Evolutionary conservation across 2,797 vertebrate species (phyloP), one percentile per base, ranked within the genome.

Genomic region (Rhynchotus rufescens): DNA sequence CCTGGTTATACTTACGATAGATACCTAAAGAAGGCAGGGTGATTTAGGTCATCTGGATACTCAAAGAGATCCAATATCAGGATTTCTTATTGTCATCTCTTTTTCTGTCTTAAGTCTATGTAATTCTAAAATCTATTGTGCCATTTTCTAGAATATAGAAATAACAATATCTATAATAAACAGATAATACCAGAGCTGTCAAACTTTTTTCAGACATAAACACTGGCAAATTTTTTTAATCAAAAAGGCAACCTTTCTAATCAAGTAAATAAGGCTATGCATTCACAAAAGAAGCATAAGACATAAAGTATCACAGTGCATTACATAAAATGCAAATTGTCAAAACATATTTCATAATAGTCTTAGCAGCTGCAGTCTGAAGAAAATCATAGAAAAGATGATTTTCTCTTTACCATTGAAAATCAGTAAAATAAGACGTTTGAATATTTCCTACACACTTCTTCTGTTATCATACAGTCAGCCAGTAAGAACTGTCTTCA

Each of bases 371-470:
- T 38, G 30, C 32, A 79, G 42, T 80, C n/a, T 40, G 40, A 40
- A 40, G 40, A 40, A 40, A 14, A 40, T 40, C 40, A 73, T 17
- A 86, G 52, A 71, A 95, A 82, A 51, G 4, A 74, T 44, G 4
- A 21, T 62, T 94, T 79, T 92, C 76, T 74, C 52, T 84, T 94
- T 95, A 90, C 60, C 45, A 30, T 93, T 86, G 88, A 92, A 93
- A 92, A 80, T 94, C 28, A 92, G 47, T 66, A 81, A 81, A 88
- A 72, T 47, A 81, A 93, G 38, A 66, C 36, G 73, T 74, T 86
- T 28, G 47, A 57, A 65, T 54, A 1, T 71, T 82, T 86, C 77
- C 67, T 71, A 60, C 26, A 78, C 30, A n/a, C 69, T 93, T 95
- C 19, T 75, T 92, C 54, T 36, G 83, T 64, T 14, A 94, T n/a